phyloP scores from a whole-genome alignment of 2,797 vertebrate genomes.

The Alcedo quadribrachys region DNA sequence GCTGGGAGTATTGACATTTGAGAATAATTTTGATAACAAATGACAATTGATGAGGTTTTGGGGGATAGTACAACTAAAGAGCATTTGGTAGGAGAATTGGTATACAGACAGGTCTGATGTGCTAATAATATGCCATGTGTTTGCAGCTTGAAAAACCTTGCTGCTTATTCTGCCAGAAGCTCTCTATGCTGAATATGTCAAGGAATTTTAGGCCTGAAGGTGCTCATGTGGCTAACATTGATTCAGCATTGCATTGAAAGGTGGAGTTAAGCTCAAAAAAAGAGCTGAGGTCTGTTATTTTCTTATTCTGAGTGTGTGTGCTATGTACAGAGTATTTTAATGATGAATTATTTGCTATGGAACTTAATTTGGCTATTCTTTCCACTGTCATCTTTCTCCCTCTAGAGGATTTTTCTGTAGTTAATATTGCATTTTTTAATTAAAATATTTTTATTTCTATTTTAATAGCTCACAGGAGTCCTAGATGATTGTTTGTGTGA shows the following conservation, averaged over 20 bases:
- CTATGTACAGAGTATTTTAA: not conserved
- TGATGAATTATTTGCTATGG: not conserved
- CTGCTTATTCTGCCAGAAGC: not conserved
- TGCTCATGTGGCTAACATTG: not conserved
- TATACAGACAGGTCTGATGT: not conserved
- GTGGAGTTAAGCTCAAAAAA: not conserved
- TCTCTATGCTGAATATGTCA: not conserved
- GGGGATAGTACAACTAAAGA: not conserved
- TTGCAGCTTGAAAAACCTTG: not conserved
- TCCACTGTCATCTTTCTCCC: not conserved
- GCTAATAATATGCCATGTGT: not conserved
- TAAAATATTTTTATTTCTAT: not conserved
- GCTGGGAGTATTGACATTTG: not conserved
- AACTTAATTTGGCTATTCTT: not conserved
- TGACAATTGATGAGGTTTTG: not conserved
- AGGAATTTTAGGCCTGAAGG: not conserved
- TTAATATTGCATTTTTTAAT: not conserved
- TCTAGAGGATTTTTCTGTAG: not conserved
- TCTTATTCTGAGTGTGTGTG: not conserved
- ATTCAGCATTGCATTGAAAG: not conserved
- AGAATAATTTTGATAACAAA: not conserved
- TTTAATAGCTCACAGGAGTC: slow-evolving; percentile 87
- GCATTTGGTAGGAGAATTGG: not conserved
- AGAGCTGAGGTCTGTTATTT: not conserved
- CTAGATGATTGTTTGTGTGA: slow-evolving; percentile 97